Base-by-base conservation (phyloP, 2,888 invertebrate genomes). In the Dioctria linearis region DNA sequence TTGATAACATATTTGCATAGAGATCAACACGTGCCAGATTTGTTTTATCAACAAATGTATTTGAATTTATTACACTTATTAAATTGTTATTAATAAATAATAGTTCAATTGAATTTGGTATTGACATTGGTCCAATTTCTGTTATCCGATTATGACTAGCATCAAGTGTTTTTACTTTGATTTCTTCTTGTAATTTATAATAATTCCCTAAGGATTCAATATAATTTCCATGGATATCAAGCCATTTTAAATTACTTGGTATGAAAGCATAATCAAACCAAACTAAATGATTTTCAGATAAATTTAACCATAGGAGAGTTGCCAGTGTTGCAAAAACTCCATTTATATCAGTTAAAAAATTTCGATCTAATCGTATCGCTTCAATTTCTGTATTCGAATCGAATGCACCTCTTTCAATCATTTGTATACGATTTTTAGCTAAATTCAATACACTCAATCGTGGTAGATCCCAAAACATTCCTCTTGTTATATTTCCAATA, bases 241-340 rank as follows among this genome's bases (percentile, higher is more conserved):
- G 90, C 95, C 96, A 96, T 90, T 95, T 95, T 80, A 97, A 90
- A 89, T 95, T 96, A 84, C 93, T 94, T 42, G 97, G 97, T 86
- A 97, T 94, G 88, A 97, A 95, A 78, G 96, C 96, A 87, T 96
- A 97, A 89, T 97, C 97, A 89, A 97, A 97, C 95, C 96, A 96
- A 84, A 95, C 94, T 86, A 97, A 90, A 90, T 95, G 95, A 90
- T 97, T 97, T 90, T 96, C 95, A 59, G 96, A 96, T 76, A 97
- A 91, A 89, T 97, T 97, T 81, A 97, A 90, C 94, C 96, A 95
- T 86, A 96, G 90, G 82, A 97, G 90, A 84, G 94, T 95, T n/a
- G 94, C 93, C 43, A 97, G 90, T 81, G 95, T 94, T 51, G 96
- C 94, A 87, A 97, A 95, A 82, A 96, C 95, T 13, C 96, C 96